Percentiles rank a stretch among this genome's conserved stretches.
Evolutionary conservation across 2,888 invertebrate species (phyloP).

Genomic region (Drosophila fulvimacula): DNA sequence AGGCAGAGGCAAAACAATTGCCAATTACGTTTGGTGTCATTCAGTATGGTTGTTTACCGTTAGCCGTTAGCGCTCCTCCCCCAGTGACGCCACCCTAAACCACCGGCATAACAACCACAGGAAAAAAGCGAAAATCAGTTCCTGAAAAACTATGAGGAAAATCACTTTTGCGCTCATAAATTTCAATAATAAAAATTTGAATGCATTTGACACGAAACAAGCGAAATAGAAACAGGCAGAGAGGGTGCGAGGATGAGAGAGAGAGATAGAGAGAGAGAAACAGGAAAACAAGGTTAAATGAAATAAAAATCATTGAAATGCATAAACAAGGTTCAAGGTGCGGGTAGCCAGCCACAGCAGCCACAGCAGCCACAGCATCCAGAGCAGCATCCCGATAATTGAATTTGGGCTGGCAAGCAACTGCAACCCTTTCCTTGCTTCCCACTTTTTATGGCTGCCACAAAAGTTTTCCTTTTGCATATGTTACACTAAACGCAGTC

Average conservation of each 20-base stretch:
- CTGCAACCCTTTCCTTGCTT: constrained; percentile 61
- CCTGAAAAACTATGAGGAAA: constrained; percentile 72
- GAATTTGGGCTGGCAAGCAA: constrained; percentile 58
- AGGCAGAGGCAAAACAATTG: constrained; percentile 77
- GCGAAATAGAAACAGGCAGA: constrained; percentile 4
- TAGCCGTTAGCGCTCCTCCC: constrained; percentile 26
- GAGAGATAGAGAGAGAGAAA: background rate
- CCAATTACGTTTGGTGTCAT: constrained; percentile 65
- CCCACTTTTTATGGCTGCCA: background rate
- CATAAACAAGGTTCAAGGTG: constrained; percentile 73
- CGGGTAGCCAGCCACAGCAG: constrained; percentile 48
- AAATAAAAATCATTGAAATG: constrained; percentile 70
- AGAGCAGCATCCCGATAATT: constrained; percentile 54
- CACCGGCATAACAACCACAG: constrained; percentile 61
- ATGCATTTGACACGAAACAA: constrained; percentile 76
- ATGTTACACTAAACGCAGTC: constrained; percentile 39
- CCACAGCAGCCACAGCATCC: constrained; percentile 17
- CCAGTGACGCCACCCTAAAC: constrained; percentile 37
- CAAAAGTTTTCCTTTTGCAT: constrained; percentile 65
- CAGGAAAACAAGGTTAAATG: constrained; percentile 69
- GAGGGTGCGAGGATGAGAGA: no score
- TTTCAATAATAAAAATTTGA: constrained; percentile 81
- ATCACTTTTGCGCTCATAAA: constrained; percentile 79
- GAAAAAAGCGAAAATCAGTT: constrained; percentile 22
- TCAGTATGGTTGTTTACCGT: constrained; percentile 51